A percentile compares a stretch with the other conserved stretches of the same genome.
These are phyloP conservation scores for Drosophila gunungcola DNA, from an alignment of 1,140 invertebrate species.

Conservation along the genomic window DNA sequence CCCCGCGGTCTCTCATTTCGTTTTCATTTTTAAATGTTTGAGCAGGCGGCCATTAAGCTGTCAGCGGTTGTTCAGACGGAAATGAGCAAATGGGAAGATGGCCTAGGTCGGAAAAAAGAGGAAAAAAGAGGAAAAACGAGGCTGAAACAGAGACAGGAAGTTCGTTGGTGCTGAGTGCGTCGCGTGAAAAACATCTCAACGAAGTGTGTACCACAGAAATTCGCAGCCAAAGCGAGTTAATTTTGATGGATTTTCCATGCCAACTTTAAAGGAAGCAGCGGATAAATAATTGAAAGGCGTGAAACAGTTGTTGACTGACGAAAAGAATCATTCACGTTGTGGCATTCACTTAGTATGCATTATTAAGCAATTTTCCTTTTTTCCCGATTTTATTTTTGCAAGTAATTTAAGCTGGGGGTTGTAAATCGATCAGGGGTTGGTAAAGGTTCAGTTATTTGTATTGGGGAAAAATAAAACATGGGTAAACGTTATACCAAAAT, in stretches of 20 bases:
- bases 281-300: conserved; percentile 29
- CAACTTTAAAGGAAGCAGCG: conserved; percentile 16
- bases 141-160: conserved; percentile 47
- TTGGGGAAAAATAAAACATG: not conserved
- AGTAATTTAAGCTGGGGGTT: conserved; percentile 2
- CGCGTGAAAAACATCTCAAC: conserved; percentile 64
- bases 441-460: not conserved
- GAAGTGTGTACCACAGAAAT: conserved; percentile 22
- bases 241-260: conserved; percentile 49
- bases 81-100: conserved; percentile 41
- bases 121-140: conserved; percentile 18
- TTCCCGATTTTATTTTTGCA: conserved; percentile 5
- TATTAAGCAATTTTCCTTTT: conserved; percentile 51
- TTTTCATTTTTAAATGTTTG: conserved; percentile 58
- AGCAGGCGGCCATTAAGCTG: conserved; percentile 69
- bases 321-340: conserved; percentile 15
- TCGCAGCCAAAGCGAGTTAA: conserved; percentile 42
- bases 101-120: conserved; percentile 36
- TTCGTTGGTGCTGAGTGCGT: conserved; percentile 35
- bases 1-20: conserved; percentile 18
- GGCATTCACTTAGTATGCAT: conserved; percentile 46
- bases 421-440: not conserved
- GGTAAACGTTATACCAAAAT: too few species aligned
- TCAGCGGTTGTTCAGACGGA: conserved; percentile 58
- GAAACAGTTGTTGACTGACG: conserved; percentile 23